These are phyloP conservation scores for Melospiza georgiana DNA, from an alignment of 2,113 vertebrate genomes.

Conservation along the genomic window DNA sequence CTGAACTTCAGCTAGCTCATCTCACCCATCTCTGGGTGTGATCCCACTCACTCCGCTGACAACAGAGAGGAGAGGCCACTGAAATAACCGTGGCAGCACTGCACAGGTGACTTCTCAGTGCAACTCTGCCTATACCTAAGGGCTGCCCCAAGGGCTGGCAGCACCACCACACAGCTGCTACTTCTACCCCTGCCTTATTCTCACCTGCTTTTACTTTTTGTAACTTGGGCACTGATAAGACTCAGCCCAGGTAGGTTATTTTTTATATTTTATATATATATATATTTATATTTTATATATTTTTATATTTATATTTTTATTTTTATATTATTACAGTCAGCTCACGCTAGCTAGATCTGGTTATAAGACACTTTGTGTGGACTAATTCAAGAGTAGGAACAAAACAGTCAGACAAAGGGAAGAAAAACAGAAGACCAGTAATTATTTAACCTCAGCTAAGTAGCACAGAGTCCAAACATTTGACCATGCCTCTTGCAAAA, in stretches of 20 bases:
- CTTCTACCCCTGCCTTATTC: not conserved
- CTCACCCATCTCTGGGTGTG: not conserved
- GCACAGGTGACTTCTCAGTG: not conserved
- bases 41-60: not conserved
- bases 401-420: not conserved
- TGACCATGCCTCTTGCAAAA: not conserved
- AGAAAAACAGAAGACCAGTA: not conserved
- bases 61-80: not conserved
- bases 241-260: not conserved
- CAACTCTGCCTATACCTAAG: not conserved
- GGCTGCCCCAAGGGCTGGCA: not conserved
- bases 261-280: not conserved
- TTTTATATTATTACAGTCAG: not conserved
- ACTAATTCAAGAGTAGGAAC: not conserved
- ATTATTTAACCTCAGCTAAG: not conserved
- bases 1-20: not conserved
- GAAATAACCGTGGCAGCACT: not conserved
- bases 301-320: too few relatives aligned
- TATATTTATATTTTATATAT: too few relatives aligned
- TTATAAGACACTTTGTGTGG: not conserved
- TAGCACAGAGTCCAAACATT: not conserved
- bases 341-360: not conserved
- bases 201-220: not conserved
- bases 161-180: rapidly evolving
- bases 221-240: not conserved